Evolutionary conservation across 2,113 vertebrate species (phyloP), one percentile per base, ranked within the genome.

Genomic region (Podilymbus podiceps): DNA sequence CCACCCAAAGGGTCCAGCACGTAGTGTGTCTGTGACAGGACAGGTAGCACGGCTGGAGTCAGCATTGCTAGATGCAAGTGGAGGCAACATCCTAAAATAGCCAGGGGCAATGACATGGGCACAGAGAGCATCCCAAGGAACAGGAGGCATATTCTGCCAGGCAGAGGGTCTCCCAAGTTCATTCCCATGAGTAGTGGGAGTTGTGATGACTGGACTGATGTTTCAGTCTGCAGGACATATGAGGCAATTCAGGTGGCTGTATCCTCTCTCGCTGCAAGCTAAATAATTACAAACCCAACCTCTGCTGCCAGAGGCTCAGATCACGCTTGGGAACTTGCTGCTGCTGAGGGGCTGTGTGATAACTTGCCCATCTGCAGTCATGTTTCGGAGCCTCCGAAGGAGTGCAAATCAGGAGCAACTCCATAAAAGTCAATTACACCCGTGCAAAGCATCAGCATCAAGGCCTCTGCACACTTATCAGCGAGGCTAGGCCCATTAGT

Each of bases 401-500:
- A 33, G 24, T 31, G 33, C 35, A 93, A 75, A 91, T 79, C 11
- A 11, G 66, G n/a, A 87, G 21, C 53, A 87, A 66, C 28, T 82
- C 94, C 69, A 73, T 93, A 96, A 89, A 91, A 95, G 92, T 85
- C 85, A 78, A 53, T 85, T 72, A 67, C 25, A 52, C 12, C 3
- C 1, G 64, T 22, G 69, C 69, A 84, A 89, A 71, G 77, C 84
- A 89, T 25, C 44, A 52, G 49, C 84, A 91, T 25, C 0, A 13
- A 90, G 90, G 56, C 84, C 38, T 58, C 69, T 28, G 56, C 5
- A 7, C 20, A 10, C 80, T 89, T 75, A 84, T 25, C 66, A 81
- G 86, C 1, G 2, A 77, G 80, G 33, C 60, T 60, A 59, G 33
- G 31, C 72, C 84, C 3, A 1, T 85, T 60, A 68, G 55, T 91